Evolutionary conservation across 2,888 invertebrate genomes (phyloP).

Genomic region (Trachelus tabidus): DNA sequence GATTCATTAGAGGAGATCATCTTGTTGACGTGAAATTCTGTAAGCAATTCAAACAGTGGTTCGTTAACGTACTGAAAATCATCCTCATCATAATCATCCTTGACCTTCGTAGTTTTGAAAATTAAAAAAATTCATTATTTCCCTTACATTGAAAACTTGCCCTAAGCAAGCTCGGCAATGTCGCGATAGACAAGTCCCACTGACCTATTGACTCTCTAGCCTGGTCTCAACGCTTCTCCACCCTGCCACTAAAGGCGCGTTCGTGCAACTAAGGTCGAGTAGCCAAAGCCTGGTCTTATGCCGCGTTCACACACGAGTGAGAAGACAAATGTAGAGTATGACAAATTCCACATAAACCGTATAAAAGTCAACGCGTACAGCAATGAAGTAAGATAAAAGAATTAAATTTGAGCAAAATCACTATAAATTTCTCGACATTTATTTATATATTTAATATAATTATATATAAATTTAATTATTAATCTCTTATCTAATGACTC

Average conservation of each 20-base stretch:
- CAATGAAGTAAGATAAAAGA: background rate
- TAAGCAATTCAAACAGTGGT: background rate
- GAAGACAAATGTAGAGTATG: background rate
- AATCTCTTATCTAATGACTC: background rate
- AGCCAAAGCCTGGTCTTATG: conserved; percentile 20
- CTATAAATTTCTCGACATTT: background rate
- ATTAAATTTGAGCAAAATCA: background rate
- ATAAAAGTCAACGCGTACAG: background rate
- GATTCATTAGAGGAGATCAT: background rate
- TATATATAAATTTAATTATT: too few relatives aligned
- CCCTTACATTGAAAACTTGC: background rate
- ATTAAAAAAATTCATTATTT: background rate
- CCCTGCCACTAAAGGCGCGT: conserved; percentile 42
- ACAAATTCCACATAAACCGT: background rate
- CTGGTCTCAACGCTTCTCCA: conserved; percentile 42
- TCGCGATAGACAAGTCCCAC: conserved; percentile 48
- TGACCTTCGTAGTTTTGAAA: background rate
- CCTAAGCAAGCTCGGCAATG: background rate
- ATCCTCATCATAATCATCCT: background rate
- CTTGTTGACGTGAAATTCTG: background rate
- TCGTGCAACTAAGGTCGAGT: conserved; percentile 42
- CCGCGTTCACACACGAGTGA: background rate
- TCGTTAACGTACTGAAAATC: background rate
- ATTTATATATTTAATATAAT: too few relatives aligned
- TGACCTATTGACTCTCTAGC: conserved; percentile 59